Evolutionary conservation across 92 coral and sea anemone genomes (phyloP).

Genomic region (Phenganax marumi): DNA sequence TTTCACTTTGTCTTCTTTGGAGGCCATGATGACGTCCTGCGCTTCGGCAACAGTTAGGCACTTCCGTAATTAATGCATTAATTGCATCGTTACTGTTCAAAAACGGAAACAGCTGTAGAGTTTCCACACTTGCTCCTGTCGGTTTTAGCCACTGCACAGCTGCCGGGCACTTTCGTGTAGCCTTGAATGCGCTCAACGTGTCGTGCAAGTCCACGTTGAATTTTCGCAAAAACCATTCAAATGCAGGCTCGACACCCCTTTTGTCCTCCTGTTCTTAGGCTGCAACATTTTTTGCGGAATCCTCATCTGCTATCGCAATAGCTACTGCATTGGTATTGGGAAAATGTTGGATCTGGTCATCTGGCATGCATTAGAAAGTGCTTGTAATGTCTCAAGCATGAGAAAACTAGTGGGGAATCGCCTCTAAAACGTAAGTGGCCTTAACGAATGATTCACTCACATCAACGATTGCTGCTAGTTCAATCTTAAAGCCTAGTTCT

Average conservation of each 20-base stretch:
- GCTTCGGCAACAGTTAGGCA: too few species aligned
- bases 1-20: too few species aligned
- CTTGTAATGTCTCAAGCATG: conserved; percentile 60
- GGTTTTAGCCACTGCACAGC: conserved; percentile 54
- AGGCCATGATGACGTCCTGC: too few species aligned
- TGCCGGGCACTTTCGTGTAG: conserved; percentile 52
- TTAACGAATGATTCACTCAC: conserved; percentile 39
- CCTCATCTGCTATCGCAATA: conserved; percentile 50
- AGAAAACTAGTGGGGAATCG: conserved; percentile 52
- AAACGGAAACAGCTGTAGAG: too few species aligned
- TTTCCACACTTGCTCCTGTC: too few species aligned
- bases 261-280: conserved; percentile 35
- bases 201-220: conserved; percentile 47
- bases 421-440: conserved; percentile 37
- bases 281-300: conserved; percentile 46
- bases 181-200: conserved; percentile 40
- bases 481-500: too few species aligned
- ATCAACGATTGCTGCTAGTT: conserved; percentile 57
- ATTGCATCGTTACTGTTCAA: too few species aligned
- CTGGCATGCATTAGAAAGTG: conserved; percentile 52
- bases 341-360: conserved; percentile 48
- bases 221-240: too few species aligned
- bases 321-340: conserved; percentile 56
- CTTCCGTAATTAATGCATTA: too few species aligned
- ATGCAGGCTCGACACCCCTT: conserved; percentile 33